Percentiles rank a stretch among this genome's conserved stretches.
Conservation (phyloP, 2,797 vertebrate species). For the Champsocephalus esox region DNA sequence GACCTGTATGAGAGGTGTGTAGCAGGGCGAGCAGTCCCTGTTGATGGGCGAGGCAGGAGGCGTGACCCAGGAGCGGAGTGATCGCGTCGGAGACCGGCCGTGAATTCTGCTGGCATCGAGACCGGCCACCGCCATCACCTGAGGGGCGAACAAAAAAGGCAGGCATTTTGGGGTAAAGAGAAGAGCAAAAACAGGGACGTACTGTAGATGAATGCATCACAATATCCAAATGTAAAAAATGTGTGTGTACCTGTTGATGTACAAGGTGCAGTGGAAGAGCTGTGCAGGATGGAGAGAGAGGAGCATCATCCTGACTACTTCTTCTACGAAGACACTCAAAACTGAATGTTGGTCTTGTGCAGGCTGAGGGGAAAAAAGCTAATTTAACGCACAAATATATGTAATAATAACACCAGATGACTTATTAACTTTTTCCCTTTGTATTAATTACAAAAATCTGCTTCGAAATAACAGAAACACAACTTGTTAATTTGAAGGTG, state of each 20-base stretch:
- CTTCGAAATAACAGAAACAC: neutral
- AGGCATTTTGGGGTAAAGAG: neutral
- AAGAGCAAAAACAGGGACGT: neutral
- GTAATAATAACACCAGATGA: neutral
- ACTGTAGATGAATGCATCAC: neutral
- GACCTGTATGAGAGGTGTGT: conserved; percentile 91
- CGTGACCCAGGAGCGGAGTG: conserved; percentile 93
- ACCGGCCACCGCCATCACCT: conserved; percentile 96
- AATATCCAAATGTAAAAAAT: neutral
- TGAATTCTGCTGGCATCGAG: conserved; percentile 91
- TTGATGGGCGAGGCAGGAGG: conserved; percentile 91
- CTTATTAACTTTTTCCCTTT: neutral
- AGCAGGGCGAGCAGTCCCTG: conserved; percentile 84
- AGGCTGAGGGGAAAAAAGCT: conserved; percentile 78
- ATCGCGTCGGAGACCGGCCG: conserved; percentile 91
- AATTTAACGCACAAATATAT: too few species aligned
- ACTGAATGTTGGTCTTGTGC: conserved; percentile 91
- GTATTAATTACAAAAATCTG: neutral
- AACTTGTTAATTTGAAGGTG: neutral
- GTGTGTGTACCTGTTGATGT: conserved; percentile 79
- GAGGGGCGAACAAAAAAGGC: neutral
- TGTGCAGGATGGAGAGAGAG: conserved; percentile 85
- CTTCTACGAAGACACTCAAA: conserved; percentile 95
- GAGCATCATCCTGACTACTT: conserved; percentile 88
- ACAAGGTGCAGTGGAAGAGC: conserved; percentile 93